Evolutionary conservation across 2,797 vertebrate species (phyloP), one percentile per base, ranked within the genome.

Genomic region (Gobionotothen gibberifrons): DNA sequence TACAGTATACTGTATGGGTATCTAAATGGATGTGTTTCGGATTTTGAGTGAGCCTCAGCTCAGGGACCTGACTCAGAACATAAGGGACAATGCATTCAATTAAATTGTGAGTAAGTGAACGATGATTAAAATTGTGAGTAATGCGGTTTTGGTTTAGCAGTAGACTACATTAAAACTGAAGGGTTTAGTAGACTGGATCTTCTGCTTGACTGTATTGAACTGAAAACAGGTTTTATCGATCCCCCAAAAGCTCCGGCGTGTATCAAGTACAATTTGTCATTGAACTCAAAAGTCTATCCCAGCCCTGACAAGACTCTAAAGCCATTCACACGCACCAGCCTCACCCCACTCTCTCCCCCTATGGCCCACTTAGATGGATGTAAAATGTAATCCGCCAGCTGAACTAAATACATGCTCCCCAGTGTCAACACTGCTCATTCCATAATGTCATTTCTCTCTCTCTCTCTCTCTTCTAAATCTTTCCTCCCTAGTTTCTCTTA

Each of bases 381-480:
- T 92, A 90, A 92, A 93, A 93, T 93, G 87, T 93, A 93, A 91
- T 92, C 90, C 77, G 15, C 81, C 74, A 87, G 82, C 74, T 89
- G 81, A 87, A 85, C 87, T 91, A 88, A 91, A 91, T 87, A 86
- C 83, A 78, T 72, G 81, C 78, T 90, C 88, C 84, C 87, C 67
- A 62, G 83, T 82, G 90, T 90, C 85, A 85, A 79, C 84, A 84
- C 71, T 5, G 16, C 78, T 88, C 87, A 83, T 89, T 78, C 78
- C 63, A 82, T 84, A 81, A 84, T 86, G 80, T 75, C 46, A 85
- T 88, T 79, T 72, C 72, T 73, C 66, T 52, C 74, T 73, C 66
- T 62, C 48, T 11, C 51, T 43, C 61, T 68, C 29, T 49, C 62
- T 61, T 74, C 47, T 49, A 69, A 68, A 74, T 76, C 65, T 53